These are phyloP conservation scores for Chesias legatella DNA, from an alignment of 2,888 invertebrate species.

Conservation along the genomic window DNA sequence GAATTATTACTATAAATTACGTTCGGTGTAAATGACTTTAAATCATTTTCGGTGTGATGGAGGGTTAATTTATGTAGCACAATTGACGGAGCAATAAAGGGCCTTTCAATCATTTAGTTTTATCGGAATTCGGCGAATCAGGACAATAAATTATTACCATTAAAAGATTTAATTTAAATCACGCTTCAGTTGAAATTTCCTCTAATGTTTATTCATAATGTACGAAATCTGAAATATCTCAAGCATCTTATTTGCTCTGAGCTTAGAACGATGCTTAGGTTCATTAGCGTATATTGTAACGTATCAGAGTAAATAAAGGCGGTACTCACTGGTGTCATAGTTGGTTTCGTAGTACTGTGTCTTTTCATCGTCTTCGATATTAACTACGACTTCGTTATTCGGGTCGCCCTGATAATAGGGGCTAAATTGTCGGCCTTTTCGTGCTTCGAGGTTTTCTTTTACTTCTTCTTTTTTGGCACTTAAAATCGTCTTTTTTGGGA, in stretches of 20 bases:
- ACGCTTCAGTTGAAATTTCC: too few species aligned
- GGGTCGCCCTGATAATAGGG: slow-evolving; percentile 41
- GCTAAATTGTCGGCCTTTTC: slow-evolving; percentile 46
- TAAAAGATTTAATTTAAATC: too few species aligned
- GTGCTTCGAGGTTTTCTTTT: slow-evolving; percentile 27
- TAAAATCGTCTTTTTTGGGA: slow-evolving; percentile 9
- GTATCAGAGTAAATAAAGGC: slow-evolving; percentile 7
- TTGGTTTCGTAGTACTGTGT: slow-evolving; percentile 88
- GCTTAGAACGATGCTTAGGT: slow-evolving; percentile 5
- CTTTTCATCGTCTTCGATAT: slow-evolving; percentile 86
- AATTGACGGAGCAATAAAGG: too few species aligned
- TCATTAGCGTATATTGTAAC: slow-evolving; percentile 11
- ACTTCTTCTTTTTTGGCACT: slow-evolving; percentile 7
- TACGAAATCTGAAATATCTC: neutral
- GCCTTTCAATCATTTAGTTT: too few species aligned
- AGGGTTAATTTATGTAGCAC: too few species aligned
- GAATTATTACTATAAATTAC: too few species aligned
- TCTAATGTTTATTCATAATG: slow-evolving; percentile 1
- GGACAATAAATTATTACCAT: too few species aligned
- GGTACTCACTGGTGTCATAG: slow-evolving; percentile 85
- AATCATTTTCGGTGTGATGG: too few species aligned
- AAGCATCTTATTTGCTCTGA: slow-evolving; percentile 9
- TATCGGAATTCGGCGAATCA: too few species aligned
- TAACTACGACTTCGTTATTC: slow-evolving; percentile 84
- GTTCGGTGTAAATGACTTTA: too few species aligned